These are phyloP conservation scores for Cryptus armator DNA, from an alignment of 2,888 invertebrate genomes.

Conservation along the genomic window DNA sequence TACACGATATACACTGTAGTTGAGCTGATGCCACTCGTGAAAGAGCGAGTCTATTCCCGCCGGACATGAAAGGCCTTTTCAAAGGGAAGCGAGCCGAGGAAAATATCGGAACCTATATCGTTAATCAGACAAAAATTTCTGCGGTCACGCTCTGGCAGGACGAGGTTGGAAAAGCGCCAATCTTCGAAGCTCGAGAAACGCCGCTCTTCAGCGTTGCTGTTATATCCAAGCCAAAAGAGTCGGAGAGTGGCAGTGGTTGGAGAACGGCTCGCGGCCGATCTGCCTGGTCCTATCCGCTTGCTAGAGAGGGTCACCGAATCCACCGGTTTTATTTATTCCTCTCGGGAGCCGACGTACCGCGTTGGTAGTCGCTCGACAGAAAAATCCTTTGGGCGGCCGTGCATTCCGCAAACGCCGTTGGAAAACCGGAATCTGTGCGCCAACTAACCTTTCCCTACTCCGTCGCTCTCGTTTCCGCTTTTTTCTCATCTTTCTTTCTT, in stretches of 20 bases:
- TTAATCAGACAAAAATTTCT: conserved; percentile 82
- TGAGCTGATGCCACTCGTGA: conserved; percentile 23
- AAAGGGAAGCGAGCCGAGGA: conserved; percentile 62
- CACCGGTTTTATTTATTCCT: conserved; percentile 79
- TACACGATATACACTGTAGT: conserved; percentile 9
- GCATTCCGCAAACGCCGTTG: conserved; percentile 70
- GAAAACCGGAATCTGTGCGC: conserved; percentile 69
- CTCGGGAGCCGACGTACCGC: conserved; percentile 62
- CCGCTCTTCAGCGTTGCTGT: conserved; percentile 48
- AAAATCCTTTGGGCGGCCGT: conserved; percentile 72
- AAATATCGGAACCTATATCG: conserved; percentile 81
- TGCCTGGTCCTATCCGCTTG: conserved; percentile 43
- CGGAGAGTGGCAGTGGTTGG: conserved; percentile 55
- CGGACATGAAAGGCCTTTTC: conserved; percentile 60
- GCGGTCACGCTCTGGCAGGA: conserved; percentile 79
- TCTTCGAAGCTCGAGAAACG: conserved; percentile 66
- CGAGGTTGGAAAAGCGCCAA: conserved; percentile 81
- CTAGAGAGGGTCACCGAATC: conserved; percentile 74
- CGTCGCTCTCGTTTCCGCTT: conserved; percentile 60
- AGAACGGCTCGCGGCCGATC: conserved; percentile 48
- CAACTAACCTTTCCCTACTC: conserved; percentile 61
- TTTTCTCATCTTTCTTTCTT: conserved; percentile 29
- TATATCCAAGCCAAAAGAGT: conserved; percentile 57
- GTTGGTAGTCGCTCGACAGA: conserved; percentile 69
- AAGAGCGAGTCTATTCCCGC: conserved; percentile 47